Conservation (phyloP, 2,888 invertebrate genomes). For the Ceriagrion tenellum region DNA sequence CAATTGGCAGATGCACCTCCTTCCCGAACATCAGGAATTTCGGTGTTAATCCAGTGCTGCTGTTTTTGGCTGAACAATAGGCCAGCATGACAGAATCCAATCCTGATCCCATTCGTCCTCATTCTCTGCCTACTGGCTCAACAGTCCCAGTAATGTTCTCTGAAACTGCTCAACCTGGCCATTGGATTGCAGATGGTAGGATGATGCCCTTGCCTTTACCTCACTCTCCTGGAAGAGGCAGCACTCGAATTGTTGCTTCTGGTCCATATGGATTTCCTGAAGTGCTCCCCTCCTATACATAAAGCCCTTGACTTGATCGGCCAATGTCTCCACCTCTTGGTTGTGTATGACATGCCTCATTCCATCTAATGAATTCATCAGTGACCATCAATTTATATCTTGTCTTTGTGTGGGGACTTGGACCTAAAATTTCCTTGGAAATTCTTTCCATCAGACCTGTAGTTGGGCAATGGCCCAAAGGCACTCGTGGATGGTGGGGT, state of each 20-base stretch:
- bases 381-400: neutral
- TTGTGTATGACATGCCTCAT: neutral
- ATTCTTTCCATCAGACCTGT: too few species aligned
- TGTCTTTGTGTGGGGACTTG: neutral
- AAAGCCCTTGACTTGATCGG: too few species aligned
- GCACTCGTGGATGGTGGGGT: too few species aligned
- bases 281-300: slow-evolving; percentile 70
- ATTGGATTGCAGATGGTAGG: neutral
- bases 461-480: too few species aligned
- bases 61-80: neutral
- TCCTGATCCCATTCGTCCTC: neutral
- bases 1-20: neutral
- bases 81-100: neutral
- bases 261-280: slow-evolving; percentile 78
- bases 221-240: too few species aligned
- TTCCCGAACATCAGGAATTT: neutral
- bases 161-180: neutral
- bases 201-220: too few species aligned
- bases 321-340: neutral
- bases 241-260: too few species aligned
- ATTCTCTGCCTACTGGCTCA: neutral
- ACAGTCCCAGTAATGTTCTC: neutral
- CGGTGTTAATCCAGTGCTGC: neutral
- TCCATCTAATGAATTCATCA: neutral
- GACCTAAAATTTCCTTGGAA: neutral